These are phyloP conservation scores for Lepidurus couesii DNA, from an alignment of 1,140 invertebrate genomes.

Conservation along the genomic window DNA sequence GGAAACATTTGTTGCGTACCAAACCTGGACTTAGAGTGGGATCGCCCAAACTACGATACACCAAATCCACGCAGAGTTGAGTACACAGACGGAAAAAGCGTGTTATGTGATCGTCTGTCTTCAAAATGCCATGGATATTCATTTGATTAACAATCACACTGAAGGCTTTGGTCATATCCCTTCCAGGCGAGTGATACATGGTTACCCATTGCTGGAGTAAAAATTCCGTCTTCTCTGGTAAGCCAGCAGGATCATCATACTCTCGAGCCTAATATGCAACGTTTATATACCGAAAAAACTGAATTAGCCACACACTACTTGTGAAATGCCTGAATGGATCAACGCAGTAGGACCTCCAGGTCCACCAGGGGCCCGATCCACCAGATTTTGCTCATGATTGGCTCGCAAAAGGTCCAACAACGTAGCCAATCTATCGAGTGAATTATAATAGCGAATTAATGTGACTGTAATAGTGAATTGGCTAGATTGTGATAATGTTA, in stretches of 20 bases:
- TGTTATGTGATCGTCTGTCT: constrained; percentile 95
- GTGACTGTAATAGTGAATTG: neutral
- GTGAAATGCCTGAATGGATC: constrained; percentile 81
- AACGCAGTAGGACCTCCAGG: constrained; percentile 70
- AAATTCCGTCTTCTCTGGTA: constrained; percentile 92
- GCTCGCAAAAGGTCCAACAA: constrained; percentile 68
- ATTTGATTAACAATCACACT: constrained; percentile 82
- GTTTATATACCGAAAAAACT: neutral
- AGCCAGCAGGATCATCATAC: constrained; percentile 85
- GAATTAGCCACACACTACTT: neutral
- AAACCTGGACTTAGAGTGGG: constrained; percentile 55
- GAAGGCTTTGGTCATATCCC: constrained; percentile 91
- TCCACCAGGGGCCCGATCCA: constrained; percentile 57
- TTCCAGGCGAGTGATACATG: constrained; percentile 71
- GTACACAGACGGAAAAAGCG: constrained; percentile 94
- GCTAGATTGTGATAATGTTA: no score
- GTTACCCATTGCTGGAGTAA: constrained; percentile 91
- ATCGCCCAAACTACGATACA: constrained; percentile 68
- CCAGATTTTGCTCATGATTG: constrained; percentile 59
- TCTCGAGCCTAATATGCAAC: constrained; percentile 62
- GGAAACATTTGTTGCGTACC: constrained; percentile 84
- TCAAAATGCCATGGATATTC: constrained; percentile 93
- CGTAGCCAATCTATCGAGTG: constrained; percentile 52
- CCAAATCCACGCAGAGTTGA: constrained; percentile 93
- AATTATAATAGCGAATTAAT: neutral